These are phyloP conservation scores for Eulimnadia texana DNA, from an alignment of 1,140 invertebrate species.

Conservation along the genomic window DNA sequence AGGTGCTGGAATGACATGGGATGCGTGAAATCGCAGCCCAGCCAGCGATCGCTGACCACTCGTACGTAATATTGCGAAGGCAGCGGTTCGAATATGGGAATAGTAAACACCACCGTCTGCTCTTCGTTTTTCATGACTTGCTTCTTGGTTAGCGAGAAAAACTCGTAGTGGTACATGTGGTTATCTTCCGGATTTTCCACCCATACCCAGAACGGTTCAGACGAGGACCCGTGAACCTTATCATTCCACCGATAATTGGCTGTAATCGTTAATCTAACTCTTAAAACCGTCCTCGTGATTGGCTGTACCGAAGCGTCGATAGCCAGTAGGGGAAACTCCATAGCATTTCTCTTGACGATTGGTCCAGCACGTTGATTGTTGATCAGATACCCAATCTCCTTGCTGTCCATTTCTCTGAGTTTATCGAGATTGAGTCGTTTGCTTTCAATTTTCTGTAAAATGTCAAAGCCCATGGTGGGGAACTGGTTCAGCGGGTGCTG, in stretches of 20 bases:
- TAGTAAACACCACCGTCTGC: slow-evolving; percentile 84
- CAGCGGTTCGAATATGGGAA: slow-evolving; percentile 80
- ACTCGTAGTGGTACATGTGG: slow-evolving; percentile 91
- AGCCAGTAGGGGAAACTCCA: slow-evolving; percentile 67
- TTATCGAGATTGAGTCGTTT: slow-evolving; percentile 54
- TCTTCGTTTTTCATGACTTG: slow-evolving; percentile 48
- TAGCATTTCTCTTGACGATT: slow-evolving; percentile 66
- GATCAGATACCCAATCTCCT: slow-evolving; percentile 67
- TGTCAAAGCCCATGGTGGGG: slow-evolving; percentile 53
- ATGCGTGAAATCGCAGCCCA: slow-evolving; percentile 57
- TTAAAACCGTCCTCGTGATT: slow-evolving; percentile 81
- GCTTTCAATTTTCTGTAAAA: slow-evolving; percentile 68
- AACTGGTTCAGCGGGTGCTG: slow-evolving; percentile 79
- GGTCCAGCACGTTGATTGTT: slow-evolving; percentile 58
- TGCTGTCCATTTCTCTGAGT: slow-evolving; percentile 68
- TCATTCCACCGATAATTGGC: slow-evolving; percentile 87
- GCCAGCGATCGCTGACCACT: slow-evolving; percentile 77
- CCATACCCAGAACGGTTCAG: slow-evolving; percentile 94
- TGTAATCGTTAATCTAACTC: slow-evolving; percentile 65
- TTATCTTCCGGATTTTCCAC: slow-evolving; percentile 89
- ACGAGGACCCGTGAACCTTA: slow-evolving; percentile 66
- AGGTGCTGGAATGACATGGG: slow-evolving; percentile 76
- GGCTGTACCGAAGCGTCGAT: slow-evolving; percentile 79
- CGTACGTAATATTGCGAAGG: slow-evolving; percentile 84
- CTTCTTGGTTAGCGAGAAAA: slow-evolving; percentile 75